These are phyloP conservation scores for Ennomos quercinarius DNA, from an alignment of 2,888 invertebrate species.

Conservation along the genomic window DNA sequence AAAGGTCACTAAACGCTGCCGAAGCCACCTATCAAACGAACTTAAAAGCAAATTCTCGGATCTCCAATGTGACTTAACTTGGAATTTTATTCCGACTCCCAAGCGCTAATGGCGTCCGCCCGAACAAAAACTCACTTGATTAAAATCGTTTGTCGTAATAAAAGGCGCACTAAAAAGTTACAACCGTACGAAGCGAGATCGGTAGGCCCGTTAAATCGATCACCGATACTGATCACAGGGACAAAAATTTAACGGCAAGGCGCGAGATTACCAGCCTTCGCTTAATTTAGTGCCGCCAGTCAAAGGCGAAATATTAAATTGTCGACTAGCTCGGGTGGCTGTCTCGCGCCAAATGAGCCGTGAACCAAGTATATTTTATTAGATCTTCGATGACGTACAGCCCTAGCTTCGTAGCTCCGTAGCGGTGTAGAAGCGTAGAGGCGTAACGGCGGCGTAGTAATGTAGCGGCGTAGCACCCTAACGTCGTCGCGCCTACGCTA, in stretches of 20 bases:
- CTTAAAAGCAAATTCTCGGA: slow-evolving; percentile 77
- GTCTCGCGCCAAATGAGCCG: slow-evolving; percentile 68
- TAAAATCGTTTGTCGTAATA: slow-evolving; percentile 86
- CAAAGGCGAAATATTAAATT: slow-evolving; percentile 71
- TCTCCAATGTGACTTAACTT: slow-evolving; percentile 74
- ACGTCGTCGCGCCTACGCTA: slow-evolving; percentile 53
- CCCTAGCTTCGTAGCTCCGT: slow-evolving; percentile 15
- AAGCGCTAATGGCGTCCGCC: slow-evolving; percentile 77
- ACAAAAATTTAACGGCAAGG: slow-evolving; percentile 76
- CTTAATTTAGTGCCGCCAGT: slow-evolving; percentile 64
- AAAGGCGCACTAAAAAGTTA: slow-evolving; percentile 83
- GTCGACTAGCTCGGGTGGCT: slow-evolving; percentile 35
- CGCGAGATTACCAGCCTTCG: slow-evolving; percentile 50
- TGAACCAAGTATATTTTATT: slow-evolving; percentile 72
- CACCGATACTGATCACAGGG: slow-evolving; percentile 77
- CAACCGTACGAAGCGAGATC: slow-evolving; percentile 70
- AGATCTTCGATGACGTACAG: slow-evolving; percentile 43
- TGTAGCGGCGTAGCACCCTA: slow-evolving; percentile 24
- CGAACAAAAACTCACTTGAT: slow-evolving; percentile 84
- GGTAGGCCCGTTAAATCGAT: slow-evolving; percentile 83
- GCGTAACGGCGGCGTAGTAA: slow-evolving; percentile 9
- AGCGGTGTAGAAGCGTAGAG: slow-evolving; percentile 14
- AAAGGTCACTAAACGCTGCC: slow-evolving; percentile 44
- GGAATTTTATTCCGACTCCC: slow-evolving; percentile 73
- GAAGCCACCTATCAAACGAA: slow-evolving; percentile 71